These are phyloP conservation scores for Kuschelorhynchus macadamiae DNA, from an alignment of 2,888 invertebrate species.

Conservation along the genomic window DNA sequence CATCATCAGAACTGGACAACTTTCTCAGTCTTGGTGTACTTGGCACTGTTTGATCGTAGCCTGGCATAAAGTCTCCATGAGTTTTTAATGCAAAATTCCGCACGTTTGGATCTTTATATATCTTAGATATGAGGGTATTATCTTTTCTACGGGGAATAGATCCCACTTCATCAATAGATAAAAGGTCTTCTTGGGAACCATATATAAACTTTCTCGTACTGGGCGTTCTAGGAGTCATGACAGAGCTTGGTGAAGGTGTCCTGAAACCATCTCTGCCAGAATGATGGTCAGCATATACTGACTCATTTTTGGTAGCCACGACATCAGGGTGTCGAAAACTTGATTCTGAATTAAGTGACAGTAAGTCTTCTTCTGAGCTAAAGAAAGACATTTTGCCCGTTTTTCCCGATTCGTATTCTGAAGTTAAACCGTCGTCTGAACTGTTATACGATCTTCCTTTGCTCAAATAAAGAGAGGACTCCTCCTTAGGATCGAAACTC, in stretches of 20 bases:
- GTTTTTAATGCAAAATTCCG: conserved; percentile 56
- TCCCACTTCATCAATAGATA: conserved; percentile 53
- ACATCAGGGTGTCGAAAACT: conserved; percentile 13
- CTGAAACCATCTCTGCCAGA: not conserved
- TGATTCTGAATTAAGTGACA: conserved; percentile 36
- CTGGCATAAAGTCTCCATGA: conserved; percentile 54
- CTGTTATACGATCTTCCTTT: conserved; percentile 27
- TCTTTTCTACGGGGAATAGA: conserved; percentile 54
- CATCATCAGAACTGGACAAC: conserved; percentile 1
- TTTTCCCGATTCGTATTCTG: conserved; percentile 44
- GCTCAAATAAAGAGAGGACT: not conserved
- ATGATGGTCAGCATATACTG: conserved; percentile 11
- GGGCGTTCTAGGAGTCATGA: conserved; percentile 48
- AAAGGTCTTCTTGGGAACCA: conserved; percentile 55
- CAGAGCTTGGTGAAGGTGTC: conserved; percentile 36
- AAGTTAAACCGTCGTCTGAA: conserved; percentile 49
- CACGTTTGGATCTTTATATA: conserved; percentile 59
- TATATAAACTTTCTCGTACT: conserved; percentile 46
- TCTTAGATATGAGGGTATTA: conserved; percentile 60
- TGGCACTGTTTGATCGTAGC: conserved; percentile 1
- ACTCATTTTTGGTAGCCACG: conserved; percentile 21
- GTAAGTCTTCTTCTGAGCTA: conserved; percentile 55
- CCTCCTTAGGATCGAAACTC: conserved; percentile 40
- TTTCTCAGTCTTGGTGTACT: conserved; percentile 10
- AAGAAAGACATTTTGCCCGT: conserved; percentile 50